A percentile compares a stretch with the other conserved stretches of the same genome.
These are phyloP conservation scores for Pseudocheirus occidentalis DNA, from an alignment of 2,797 vertebrate genomes.

Conservation along the genomic window DNA sequence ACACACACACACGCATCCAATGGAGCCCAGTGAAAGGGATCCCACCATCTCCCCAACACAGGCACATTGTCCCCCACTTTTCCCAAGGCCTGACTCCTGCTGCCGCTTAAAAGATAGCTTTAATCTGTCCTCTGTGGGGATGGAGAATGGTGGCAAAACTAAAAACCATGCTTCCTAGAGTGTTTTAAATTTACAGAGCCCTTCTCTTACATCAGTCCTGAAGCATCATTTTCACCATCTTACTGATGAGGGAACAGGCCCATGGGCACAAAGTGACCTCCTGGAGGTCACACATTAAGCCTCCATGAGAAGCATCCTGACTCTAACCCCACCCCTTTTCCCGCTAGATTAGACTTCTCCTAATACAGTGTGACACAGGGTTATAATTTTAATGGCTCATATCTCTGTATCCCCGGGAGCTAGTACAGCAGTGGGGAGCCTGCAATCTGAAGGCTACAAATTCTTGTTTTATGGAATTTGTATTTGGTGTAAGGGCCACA, in stretches of 20 bases:
- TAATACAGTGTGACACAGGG: not conserved
- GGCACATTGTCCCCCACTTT: not conserved
- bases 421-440: not conserved
- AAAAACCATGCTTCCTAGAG: not conserved
- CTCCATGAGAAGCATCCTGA: not conserved
- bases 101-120: not conserved
- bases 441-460: no score
- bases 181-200: not conserved
- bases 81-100: not conserved
- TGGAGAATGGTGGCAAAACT: not conserved
- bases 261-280: not conserved
- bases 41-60: not conserved
- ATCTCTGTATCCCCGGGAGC: not conserved
- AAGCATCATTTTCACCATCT: not conserved
- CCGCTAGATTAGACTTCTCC: not conserved
- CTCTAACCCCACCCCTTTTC: not conserved
- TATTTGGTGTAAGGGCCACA: no score
- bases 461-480: no score
- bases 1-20: not conserved
- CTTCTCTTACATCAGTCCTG: not conserved
- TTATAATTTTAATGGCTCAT: not conserved
- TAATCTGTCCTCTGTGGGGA: not conserved
- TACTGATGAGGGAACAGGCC: not conserved
- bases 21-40: not conserved
- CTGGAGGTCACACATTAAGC: not conserved